Evolutionary conservation across 2,888 invertebrate species (phyloP).

Genomic region (Melanargia galathea): DNA sequence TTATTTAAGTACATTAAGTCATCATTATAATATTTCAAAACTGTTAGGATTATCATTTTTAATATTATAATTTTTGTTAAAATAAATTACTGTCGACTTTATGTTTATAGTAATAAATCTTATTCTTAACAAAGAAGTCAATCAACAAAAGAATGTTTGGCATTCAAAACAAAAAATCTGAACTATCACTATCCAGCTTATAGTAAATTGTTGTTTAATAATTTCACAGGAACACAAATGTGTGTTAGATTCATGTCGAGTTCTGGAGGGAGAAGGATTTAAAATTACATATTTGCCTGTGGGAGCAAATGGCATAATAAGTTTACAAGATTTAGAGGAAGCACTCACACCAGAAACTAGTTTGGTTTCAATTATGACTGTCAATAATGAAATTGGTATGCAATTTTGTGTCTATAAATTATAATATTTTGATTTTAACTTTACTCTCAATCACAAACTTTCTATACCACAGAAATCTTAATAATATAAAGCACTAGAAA

Average conservation of each 20-base stretch:
- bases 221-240: slow-evolving; percentile 98
- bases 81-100: too few relatives aligned
- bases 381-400: slow-evolving; percentile 98
- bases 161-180: too few relatives aligned
- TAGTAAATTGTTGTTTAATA: not conserved
- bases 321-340: slow-evolving; percentile 89
- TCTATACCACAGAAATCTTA: too few relatives aligned
- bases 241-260: slow-evolving; percentile 98
- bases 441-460: too few relatives aligned
- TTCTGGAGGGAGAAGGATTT: slow-evolving; percentile 96
- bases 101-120: too few relatives aligned
- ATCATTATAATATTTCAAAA: too few relatives aligned
- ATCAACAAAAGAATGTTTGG: too few relatives aligned
- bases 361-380: slow-evolving; percentile 97
- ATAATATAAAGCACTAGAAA: too few relatives aligned
- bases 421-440: not conserved
- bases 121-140: too few relatives aligned
- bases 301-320: slow-evolving; percentile 90
- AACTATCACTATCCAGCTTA: not conserved
- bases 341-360: slow-evolving; percentile 94
- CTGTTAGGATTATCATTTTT: too few relatives aligned
- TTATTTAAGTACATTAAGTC: too few relatives aligned
- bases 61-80: too few relatives aligned
- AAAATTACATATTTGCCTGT: slow-evolving; percentile 98
- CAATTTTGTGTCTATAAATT: slow-evolving; percentile 2